Evolutionary conservation across 2,888 invertebrate genomes (phyloP), one percentile per base, ranked within the genome.

Genomic region (Tromatobia lineatoria): DNA sequence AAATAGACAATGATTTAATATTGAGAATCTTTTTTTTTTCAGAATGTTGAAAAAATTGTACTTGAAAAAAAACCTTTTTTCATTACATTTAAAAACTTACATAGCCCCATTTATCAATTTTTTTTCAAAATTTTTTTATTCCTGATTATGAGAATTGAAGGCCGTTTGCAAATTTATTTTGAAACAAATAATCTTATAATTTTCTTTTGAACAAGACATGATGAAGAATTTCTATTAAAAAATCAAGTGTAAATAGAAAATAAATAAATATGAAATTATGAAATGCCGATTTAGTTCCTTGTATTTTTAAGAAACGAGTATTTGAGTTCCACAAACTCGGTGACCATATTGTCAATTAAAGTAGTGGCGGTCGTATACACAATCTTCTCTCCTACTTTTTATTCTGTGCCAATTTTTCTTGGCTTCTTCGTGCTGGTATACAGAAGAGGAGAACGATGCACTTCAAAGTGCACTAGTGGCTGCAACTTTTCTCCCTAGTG

Each of bases 371-470:
- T 50, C 29, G n/a, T 66, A 57, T 52, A 66, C 18, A 20, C 23
- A 2, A 25, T 34, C n/a, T 71, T 29, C 42, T 66, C 15, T 2
- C 23, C 2, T n/a, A 23, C 45, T 45, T 18, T 47, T 47, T 59
- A 59, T 20, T 3, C 13, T 52, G 29, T 15, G 52, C 47, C 45
- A 15, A n/a, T 47, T 42, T 47, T 54, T 18, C 23, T 18, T 13
- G 42, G 69, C 20, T 29, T 52, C n/a, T 61, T 70, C 80, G 13
- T 25, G 23, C 25, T 23, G 18, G 6, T 25, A 25, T 50, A 13
- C n/a, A 23, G 45, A 52, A 23, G 45, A 45, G 70, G 29, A 45
- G 59, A 61, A 83, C 61, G 67, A 77, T 74, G 69, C 66, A 80
- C 76, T 80, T 69, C 10, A n/a, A 20, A 80, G 59, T 52, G 75